Conservation (phyloP, 2,888 invertebrate genomes). For the Baronia brevicornis region DNA sequence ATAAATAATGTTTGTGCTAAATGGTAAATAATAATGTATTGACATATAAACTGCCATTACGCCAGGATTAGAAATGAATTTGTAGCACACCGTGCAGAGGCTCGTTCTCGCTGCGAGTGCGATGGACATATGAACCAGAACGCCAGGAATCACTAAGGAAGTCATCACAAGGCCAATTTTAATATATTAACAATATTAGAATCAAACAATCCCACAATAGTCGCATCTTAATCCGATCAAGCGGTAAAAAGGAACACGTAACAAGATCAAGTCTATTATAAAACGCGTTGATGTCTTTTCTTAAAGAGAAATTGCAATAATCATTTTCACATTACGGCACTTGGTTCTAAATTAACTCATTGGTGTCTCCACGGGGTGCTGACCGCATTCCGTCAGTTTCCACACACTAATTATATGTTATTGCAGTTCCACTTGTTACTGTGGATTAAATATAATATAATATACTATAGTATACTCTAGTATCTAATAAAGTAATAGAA, state of each 20-base stretch:
- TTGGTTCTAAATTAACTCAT: conserved; percentile 15
- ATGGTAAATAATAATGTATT: no score
- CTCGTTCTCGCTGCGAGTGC: no score
- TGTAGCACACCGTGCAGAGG: no score
- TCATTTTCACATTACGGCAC: conserved; percentile 22
- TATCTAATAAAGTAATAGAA: conserved; percentile 5
- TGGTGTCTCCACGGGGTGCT: conserved; percentile 7
- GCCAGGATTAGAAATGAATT: no score
- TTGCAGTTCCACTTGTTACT: conserved; percentile 1
- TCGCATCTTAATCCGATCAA: conserved; percentile 1
- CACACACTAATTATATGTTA: conserved; percentile 7
- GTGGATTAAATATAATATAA: not conserved
- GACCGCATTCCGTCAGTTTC: conserved; percentile 18
- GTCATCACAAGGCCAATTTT: no score
- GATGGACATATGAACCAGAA: no score
- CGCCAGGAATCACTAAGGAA: no score
- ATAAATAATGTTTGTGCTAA: no score
- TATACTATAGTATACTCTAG: no score
- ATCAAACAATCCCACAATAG: no score
- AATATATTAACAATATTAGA: no score
- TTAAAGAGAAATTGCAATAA: conserved; percentile 16
- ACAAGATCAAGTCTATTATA: conserved; percentile 8
- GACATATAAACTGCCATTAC: no score
- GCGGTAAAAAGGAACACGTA: conserved; percentile 7
- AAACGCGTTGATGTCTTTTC: conserved; percentile 1